Conservation (phyloP, 2,888 invertebrate species). For the Oxyscelio sp. region DNA sequence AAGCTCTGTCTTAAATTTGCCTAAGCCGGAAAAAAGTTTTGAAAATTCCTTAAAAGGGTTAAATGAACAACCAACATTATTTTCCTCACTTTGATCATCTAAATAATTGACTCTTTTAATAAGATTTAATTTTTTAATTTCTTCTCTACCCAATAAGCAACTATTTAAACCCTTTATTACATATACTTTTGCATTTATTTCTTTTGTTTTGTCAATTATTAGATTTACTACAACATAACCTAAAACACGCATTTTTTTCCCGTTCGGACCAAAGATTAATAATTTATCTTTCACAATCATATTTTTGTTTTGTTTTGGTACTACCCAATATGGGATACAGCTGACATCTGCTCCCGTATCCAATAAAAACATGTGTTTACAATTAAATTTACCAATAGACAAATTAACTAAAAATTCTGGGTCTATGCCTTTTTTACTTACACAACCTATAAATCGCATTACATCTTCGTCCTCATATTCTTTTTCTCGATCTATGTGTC, state of each 20-base stretch:
- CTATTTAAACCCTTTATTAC: conserved; percentile 53
- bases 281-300: conserved; percentile 50
- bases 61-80: too few species aligned
- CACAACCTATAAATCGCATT: conserved; percentile 30
- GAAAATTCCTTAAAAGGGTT: conserved; percentile 59
- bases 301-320: conserved; percentile 37
- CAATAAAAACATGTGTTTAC: conserved; percentile 38
- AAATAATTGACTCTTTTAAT: too few species aligned
- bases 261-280: conserved; percentile 61
- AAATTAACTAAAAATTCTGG: conserved; percentile 19
- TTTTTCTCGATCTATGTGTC: too few species aligned
- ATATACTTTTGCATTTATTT: conserved; percentile 36
- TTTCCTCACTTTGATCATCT: too few species aligned
- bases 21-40: conserved; percentile 71
- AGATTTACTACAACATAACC: conserved; percentile 49
- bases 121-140: conserved; percentile 58
- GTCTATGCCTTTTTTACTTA: conserved; percentile 17
- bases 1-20: conserved; percentile 75
- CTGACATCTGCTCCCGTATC: conserved; percentile 67
- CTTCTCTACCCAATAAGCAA: conserved; percentile 71
- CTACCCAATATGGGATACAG: conserved; percentile 39
- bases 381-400: not conserved
- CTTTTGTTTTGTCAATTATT: conserved; percentile 1
- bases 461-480: too few species aligned
- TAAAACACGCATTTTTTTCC: conserved; percentile 46